phyloP scores from a whole-genome alignment of 1,140 invertebrate species.

The Eufriesea mexicana region DNA sequence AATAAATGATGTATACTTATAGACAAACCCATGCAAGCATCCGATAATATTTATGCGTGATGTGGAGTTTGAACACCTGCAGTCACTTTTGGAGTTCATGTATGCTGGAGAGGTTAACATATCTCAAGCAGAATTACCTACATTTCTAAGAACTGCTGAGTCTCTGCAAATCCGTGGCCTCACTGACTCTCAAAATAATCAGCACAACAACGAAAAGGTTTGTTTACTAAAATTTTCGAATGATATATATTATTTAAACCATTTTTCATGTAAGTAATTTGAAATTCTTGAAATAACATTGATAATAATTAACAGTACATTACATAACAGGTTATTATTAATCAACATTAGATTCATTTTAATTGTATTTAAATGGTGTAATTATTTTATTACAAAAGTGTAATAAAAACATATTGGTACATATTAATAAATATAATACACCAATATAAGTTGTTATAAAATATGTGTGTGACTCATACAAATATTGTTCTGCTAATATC shows the following conservation, averaged over 20 bases:
- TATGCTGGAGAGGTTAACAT: constrained; percentile 96
- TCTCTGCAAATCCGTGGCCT: constrained; percentile 93
- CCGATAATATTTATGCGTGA: constrained; percentile 93
- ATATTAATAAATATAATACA: too few species aligned
- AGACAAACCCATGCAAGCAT: constrained; percentile 93
- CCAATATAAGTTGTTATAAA: background rate
- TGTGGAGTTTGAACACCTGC: constrained; percentile 89
- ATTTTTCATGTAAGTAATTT: background rate
- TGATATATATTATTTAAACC: background rate
- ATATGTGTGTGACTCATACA: background rate
- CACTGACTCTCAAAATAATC: constrained; percentile 85
- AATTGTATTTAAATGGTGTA: too few species aligned
- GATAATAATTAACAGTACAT: background rate
- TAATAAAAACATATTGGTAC: too few species aligned
- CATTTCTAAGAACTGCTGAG: constrained; percentile 94
- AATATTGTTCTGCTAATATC: background rate
- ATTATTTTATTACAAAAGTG: too few species aligned
- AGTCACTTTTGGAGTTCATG: constrained; percentile 91
- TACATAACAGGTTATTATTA: too few species aligned
- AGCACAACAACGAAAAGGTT: constrained; percentile 82
- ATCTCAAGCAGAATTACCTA: constrained; percentile 92
- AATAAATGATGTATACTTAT: constrained; percentile 41
- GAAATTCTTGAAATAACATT: background rate
- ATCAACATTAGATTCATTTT: too few species aligned
- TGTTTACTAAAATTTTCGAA: background rate